Evolutionary conservation across 2,113 vertebrate genomes (phyloP).

Genomic region (Peromyscus californicus): DNA sequence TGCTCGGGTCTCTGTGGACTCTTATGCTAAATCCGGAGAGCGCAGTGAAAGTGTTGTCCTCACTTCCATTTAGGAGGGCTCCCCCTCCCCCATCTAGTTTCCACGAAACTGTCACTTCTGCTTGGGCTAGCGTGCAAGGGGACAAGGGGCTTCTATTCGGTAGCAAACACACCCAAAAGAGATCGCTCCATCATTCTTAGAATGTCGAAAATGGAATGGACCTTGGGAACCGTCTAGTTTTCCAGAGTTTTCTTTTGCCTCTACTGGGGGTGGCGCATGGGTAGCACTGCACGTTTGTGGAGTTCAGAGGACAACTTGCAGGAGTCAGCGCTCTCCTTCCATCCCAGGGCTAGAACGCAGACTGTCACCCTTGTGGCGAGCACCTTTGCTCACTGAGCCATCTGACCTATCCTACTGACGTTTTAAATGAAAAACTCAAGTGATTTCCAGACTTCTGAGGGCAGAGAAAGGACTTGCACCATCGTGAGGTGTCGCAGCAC

Average conservation of each 20-base stretch:
- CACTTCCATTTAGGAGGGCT: neutral
- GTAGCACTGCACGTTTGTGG: neutral
- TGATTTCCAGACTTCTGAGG: neutral
- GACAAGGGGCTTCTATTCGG: neutral
- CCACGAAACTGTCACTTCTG: neutral
- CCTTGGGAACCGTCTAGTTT: neutral
- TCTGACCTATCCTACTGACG: neutral
- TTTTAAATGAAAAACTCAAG: neutral
- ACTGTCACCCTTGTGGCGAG: neutral
- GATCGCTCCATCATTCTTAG: neutral
- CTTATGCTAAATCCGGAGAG: neutral
- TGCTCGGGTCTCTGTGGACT: neutral
- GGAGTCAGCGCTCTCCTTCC: neutral
- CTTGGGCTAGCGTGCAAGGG: neutral
- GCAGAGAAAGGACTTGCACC: neutral
- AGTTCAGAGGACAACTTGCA: neutral
- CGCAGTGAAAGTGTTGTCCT: neutral
- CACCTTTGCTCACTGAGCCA: too few species aligned
- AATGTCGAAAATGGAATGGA: neutral
- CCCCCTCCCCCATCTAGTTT: neutral
- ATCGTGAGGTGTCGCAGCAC: neutral
- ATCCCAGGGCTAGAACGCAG: neutral
- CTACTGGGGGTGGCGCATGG: neutral
- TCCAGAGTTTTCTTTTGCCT: neutral
- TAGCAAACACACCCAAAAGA: neutral